Conservation (phyloP, 2,797 vertebrate species). For the Myotis myotis region DNA sequence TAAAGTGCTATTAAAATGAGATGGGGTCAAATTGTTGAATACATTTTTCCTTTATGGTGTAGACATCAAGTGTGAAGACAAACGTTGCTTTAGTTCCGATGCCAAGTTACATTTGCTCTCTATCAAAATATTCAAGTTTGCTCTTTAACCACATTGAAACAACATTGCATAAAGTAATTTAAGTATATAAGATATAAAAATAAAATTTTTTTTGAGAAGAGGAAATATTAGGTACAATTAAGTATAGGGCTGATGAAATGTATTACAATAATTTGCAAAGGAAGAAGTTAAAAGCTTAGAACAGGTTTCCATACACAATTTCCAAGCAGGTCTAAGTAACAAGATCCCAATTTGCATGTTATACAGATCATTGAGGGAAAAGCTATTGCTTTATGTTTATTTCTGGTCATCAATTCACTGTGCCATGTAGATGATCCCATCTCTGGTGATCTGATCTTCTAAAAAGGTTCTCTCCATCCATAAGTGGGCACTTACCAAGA, state of each 20-base stretch:
- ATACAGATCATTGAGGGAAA: constrained; percentile 4
- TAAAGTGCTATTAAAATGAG: constrained; percentile 39
- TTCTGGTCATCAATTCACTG: constrained; percentile 2
- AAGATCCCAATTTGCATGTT: neutral
- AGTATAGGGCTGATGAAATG: constrained; percentile 6
- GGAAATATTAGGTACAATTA: neutral
- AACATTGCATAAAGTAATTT: neutral
- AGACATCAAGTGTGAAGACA: neutral
- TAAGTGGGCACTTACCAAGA: neutral
- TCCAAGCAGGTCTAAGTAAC: constrained; percentile 17
- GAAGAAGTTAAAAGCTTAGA: constrained; percentile 19
- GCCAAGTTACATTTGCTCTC: neutral
- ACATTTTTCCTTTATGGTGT: neutral
- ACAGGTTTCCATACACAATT: constrained; percentile 53
- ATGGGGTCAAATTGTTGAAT: neutral
- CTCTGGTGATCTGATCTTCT: neutral
- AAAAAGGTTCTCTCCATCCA: neutral
- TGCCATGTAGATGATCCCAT: neutral
- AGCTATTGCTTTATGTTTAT: neutral
- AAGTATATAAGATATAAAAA: constrained; percentile 56
- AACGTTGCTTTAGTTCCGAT: neutral
- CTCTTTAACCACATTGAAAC: constrained; percentile 41
- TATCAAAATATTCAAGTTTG: constrained; percentile 36
- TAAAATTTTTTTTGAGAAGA: constrained; percentile 48
- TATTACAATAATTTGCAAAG: constrained; percentile 39